Evolutionary conservation across 2,888 invertebrate genomes (phyloP).

Genomic region (Taenaris catops): DNA sequence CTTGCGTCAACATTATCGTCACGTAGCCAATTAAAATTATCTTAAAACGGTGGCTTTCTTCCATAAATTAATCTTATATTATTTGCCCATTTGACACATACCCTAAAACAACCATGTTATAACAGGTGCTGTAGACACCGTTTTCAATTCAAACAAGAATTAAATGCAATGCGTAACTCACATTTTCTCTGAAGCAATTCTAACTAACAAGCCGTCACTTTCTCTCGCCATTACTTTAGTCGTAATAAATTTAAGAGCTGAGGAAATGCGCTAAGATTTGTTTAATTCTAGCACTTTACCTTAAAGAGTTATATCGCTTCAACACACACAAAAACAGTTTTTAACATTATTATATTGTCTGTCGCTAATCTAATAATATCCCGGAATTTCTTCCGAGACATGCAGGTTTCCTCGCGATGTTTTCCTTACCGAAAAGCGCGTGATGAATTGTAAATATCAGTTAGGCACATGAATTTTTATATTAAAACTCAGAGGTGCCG

Average conservation of each 20-base stretch:
- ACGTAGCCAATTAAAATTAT: slow-evolving; percentile 56
- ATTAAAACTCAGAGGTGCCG: no score
- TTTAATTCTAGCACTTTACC: slow-evolving; percentile 11
- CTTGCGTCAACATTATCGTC: slow-evolving; percentile 44
- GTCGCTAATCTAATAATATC: no score
- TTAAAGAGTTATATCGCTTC: slow-evolving; percentile 1
- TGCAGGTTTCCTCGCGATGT: no score
- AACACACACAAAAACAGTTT: no score
- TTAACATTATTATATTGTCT: no score
- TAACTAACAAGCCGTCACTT: slow-evolving; percentile 20
- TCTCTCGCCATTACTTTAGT: slow-evolving; percentile 13
- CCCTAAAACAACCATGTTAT: no score
- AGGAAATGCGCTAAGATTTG: slow-evolving; percentile 16
- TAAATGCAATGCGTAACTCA: slow-evolving; percentile 4
- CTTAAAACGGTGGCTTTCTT: slow-evolving; percentile 35
- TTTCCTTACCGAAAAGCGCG: no score
- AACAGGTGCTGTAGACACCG: no score
- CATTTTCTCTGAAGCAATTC: slow-evolving; percentile 12
- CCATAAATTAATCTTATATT: slow-evolving; percentile 52
- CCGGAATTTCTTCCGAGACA: no score
- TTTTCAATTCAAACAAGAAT: background rate
- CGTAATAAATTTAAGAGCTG: slow-evolving; percentile 16
- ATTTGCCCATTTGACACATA: no score
- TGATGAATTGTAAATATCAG: no score
- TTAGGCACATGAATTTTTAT: no score